Base-by-base conservation (phyloP, 2,113 vertebrate genomes). In the Xiphophorus hellerii region DNA sequence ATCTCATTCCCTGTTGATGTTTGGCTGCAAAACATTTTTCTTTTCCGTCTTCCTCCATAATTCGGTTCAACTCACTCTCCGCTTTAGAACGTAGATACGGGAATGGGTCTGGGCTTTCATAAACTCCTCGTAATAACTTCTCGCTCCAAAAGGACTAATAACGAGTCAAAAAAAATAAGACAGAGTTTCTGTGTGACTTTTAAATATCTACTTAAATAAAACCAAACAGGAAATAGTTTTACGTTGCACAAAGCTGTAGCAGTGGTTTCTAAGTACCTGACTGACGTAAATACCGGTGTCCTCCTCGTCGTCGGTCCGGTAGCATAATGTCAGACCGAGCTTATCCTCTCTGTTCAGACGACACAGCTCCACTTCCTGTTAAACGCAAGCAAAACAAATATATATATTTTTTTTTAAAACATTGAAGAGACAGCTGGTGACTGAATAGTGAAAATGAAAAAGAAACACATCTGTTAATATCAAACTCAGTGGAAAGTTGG, bases 221-320 rank as follows among this genome's bases (percentile, higher is more conserved):
- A 35, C 11, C 12, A 29, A 4, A 54, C 71, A 77, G 54, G 1
- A 33, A 37, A 63, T 12, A 4, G 8, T 14, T 58, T 61, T 30
- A 25, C 73, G 30, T 33, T 8, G 22, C 15, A 10, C 60, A 48
- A 31, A 5, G 25, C 22, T 13, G 7, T 22, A n/a, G 7, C 10
- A 22, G 22, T 33, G 4, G 64, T 25, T 72, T 69, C 14, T 48
- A 54, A 64, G 54, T 20, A 99, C 97, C 96, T 97, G 95, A 1
- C 97, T 97, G 87, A 99, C 96, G 81, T 98, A 99, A 88, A 99
- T 99, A 68, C 95, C 95, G 0, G 69, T 94, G 90, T 99, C 97
- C 74, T 99, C 97, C 76, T 99, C 97, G 6, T 98, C 97, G 72
- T 99, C 97, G 0, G 97, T 99, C 77, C 97, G 93, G 93, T 98